Base-by-base conservation (phyloP, 2,888 invertebrate species). In the Dynastes hyllus region DNA sequence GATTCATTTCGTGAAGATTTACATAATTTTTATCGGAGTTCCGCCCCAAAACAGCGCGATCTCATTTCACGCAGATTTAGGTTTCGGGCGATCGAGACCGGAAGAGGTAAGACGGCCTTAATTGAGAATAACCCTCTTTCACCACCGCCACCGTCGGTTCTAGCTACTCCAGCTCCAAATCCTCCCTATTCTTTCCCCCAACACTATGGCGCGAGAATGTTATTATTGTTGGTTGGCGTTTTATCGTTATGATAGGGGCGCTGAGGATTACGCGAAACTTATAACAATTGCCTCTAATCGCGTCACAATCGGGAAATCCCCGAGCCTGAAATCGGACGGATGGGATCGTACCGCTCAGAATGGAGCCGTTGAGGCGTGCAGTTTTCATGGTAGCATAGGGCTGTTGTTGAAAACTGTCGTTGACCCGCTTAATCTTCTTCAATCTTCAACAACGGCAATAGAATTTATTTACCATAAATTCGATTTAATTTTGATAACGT, bases 51-150 rank as follows among this genome's bases (percentile, higher is more conserved):
- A 73, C 22, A 58, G 58, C 40, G 58, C 55, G 58, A 73, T 73
- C 73, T 73, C 73, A 73, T 73, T 73, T 73, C 73, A 73, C 73
- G 73, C 73, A 73, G 73, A 73, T 73, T 73, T 73, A 73, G 58
- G 73, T 40, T 73, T 58, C 58, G n/a, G 66, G 50, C 58, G 37
- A 58, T 58, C 58, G 45, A 8, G 22, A n/a, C 40, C 1, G 50
- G 27, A 22, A 37, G 73, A 55, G 73, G 73, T 73, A 58, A 73
- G 73, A 73, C 73, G 40, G 29, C 37, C 73, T 73, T 73, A 58
- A 73, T 73, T 73, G 73, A 58, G 73, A 73, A 73, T 73, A 58
- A 73, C 73, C 27, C 73, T 40, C 73, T n/a, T 40, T 9, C 22
- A 22, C 65, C 65, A 65, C 37, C 65, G n/a, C 37, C 37, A 16